Evolutionary conservation across 2,113 vertebrate genomes (phyloP).

Genomic region (Lamprologus ornatipinnis): DNA sequence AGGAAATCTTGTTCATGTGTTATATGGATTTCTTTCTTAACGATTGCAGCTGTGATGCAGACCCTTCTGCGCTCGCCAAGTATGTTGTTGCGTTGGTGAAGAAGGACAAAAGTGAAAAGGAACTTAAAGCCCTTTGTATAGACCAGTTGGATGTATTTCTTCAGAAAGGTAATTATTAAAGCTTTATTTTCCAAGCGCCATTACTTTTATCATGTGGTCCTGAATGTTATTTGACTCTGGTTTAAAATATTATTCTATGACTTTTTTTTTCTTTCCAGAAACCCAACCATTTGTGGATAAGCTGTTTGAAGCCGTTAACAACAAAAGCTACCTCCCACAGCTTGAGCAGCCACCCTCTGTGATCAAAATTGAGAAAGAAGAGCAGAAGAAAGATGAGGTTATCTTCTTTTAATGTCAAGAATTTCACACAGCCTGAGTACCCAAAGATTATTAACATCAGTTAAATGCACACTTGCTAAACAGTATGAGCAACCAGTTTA

Average conservation of each 20-base stretch:
- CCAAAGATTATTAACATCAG: background rate
- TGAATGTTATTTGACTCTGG: background rate
- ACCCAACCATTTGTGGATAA: slow-evolving; percentile 96
- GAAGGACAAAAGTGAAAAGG: slow-evolving; percentile 97
- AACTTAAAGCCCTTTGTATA: slow-evolving; percentile 93
- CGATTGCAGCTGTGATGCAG: slow-evolving; percentile 89
- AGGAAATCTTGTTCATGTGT: background rate
- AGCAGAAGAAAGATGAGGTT: slow-evolving; percentile 86
- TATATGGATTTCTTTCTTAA: background rate
- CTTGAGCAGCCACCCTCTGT: slow-evolving; percentile 74
- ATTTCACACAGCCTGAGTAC: background rate
- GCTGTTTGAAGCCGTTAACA: slow-evolving; percentile 95
- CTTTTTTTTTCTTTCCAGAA: slow-evolving; percentile 68
- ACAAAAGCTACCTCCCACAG: slow-evolving; percentile 93
- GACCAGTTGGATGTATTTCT: slow-evolving; percentile 99
- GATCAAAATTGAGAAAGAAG: slow-evolving; percentile 87
- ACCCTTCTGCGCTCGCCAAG: slow-evolving; percentile 96
- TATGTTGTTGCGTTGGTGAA: slow-evolving; percentile 98
- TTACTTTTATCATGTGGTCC: background rate
- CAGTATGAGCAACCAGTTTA: background rate
- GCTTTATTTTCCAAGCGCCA: background rate
- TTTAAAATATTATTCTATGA: background rate
- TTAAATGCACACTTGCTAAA: background rate
- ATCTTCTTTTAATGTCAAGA: background rate
- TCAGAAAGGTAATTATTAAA: slow-evolving; percentile 82